These are phyloP conservation scores for Aleiodes alternator DNA, from an alignment of 2,888 invertebrate species.

Conservation along the genomic window DNA sequence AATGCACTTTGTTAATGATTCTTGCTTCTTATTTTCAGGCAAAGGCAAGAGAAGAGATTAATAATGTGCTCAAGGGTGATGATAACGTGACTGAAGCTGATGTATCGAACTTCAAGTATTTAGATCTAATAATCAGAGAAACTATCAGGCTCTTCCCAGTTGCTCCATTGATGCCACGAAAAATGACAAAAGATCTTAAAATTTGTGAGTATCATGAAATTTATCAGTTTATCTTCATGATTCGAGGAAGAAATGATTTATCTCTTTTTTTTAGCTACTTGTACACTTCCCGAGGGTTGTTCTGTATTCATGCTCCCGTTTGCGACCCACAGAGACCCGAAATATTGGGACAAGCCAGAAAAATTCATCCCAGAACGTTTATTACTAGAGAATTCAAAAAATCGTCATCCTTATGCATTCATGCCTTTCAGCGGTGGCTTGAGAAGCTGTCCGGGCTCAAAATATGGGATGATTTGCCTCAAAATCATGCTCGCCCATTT, in stretches of 20 bases:
- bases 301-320: constrained; percentile 55
- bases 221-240: too few species aligned
- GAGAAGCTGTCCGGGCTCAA: constrained; percentile 55
- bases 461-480: constrained; percentile 58
- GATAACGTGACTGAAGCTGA: not conserved
- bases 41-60: constrained; percentile 6
- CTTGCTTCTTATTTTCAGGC: not conserved
- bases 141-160: constrained; percentile 17
- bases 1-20: not conserved
- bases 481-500: constrained; percentile 59
- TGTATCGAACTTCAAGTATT: not conserved
- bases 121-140: constrained; percentile 14
- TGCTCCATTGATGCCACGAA: constrained; percentile 10
- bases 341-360: constrained; percentile 60
- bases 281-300: constrained; percentile 59
- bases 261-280: constrained; percentile 49
- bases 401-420: constrained; percentile 57
- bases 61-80: not conserved
- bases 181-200: constrained; percentile 7
- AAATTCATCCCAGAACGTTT: constrained; percentile 62
- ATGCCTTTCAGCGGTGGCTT: constrained; percentile 57
- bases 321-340: constrained; percentile 56
- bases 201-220: too few species aligned
- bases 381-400: constrained; percentile 54
- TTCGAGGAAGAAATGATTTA: not conserved